Percentiles rank a stretch among this genome's conserved stretches.
These are phyloP conservation scores for Etheostoma perlongum DNA, from an alignment of 2,797 vertebrate genomes.

Conservation along the genomic window DNA sequence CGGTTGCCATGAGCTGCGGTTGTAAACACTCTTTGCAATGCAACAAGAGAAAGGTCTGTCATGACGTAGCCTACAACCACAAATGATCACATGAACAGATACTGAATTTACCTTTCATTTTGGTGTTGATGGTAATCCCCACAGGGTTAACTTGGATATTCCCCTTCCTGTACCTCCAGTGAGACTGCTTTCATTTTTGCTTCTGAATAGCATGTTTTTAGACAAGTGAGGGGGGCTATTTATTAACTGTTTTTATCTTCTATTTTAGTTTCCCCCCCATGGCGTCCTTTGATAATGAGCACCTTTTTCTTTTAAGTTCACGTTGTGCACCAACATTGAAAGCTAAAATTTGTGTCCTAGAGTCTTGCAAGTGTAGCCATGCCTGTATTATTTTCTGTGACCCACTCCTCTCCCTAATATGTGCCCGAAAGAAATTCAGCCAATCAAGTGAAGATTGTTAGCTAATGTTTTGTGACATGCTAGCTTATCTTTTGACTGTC, in stretches of 20 bases:
- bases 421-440: background rate
- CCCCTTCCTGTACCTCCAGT: background rate
- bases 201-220: background rate
- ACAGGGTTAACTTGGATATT: background rate
- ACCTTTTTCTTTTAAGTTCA: constrained; percentile 67
- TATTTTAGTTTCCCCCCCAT: background rate
- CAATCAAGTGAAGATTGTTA: background rate
- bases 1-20: constrained; percentile 77
- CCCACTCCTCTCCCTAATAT: background rate
- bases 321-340: constrained; percentile 61
- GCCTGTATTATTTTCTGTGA: background rate
- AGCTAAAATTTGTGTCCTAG: constrained; percentile 29
- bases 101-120: constrained; percentile 24
- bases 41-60: constrained; percentile 62
- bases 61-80: constrained; percentile 41
- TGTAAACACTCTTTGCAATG: constrained; percentile 69
- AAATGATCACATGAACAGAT: constrained; percentile 39
- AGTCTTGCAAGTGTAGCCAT: background rate
- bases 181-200: background rate
- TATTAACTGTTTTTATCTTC: background rate
- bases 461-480: background rate
- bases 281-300: constrained; percentile 27
- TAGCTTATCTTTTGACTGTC: background rate
- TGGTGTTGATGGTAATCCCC: constrained; percentile 20
- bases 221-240: background rate